Percentiles rank a stretch among this genome's conserved stretches.
Evolutionary conservation across 37 sponge, comb jelly and placozoan genomes (phyloP).

Genomic region (Agelas oroides): DNA sequence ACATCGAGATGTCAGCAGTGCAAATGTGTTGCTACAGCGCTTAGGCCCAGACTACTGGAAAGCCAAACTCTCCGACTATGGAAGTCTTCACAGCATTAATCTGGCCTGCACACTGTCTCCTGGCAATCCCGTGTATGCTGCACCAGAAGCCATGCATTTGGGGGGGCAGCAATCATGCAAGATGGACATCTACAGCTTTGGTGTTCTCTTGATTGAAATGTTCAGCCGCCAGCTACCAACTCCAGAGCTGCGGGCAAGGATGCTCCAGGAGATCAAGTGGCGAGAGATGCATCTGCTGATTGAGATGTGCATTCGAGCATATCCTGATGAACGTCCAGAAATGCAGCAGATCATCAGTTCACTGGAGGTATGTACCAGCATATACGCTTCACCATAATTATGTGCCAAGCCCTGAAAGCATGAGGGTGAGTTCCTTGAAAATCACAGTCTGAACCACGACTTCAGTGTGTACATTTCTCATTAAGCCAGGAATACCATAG

Average conservation of each 20-base stretch:
- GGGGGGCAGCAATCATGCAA: constrained; percentile 35
- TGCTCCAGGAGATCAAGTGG: not conserved
- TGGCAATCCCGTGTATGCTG: constrained; percentile 53
- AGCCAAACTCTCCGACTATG: constrained; percentile 68
- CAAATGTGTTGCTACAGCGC: no score
- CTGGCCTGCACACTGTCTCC: constrained; percentile 31
- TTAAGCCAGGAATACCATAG: no score
- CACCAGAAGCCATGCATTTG: constrained; percentile 46
- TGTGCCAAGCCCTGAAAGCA: no score
- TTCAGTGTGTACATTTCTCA: no score
- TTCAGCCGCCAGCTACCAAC: not conserved
- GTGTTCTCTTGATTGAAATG: constrained; percentile 41
- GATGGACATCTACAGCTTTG: constrained; percentile 63
- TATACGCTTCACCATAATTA: no score
- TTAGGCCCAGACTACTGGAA: constrained; percentile 17
- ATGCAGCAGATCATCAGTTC: not conserved
- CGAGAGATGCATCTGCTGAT: not conserved
- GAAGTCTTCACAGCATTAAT: constrained; percentile 44
- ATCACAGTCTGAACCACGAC: no score
- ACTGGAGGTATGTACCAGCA: no score
- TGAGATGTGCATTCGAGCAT: not conserved
- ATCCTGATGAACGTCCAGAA: not conserved
- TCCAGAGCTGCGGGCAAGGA: no score
- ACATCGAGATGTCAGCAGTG: no score
- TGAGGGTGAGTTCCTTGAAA: no score